Evolutionary conservation across 2,113 vertebrate genomes (phyloP).

Genomic region (Pavo muticus): DNA sequence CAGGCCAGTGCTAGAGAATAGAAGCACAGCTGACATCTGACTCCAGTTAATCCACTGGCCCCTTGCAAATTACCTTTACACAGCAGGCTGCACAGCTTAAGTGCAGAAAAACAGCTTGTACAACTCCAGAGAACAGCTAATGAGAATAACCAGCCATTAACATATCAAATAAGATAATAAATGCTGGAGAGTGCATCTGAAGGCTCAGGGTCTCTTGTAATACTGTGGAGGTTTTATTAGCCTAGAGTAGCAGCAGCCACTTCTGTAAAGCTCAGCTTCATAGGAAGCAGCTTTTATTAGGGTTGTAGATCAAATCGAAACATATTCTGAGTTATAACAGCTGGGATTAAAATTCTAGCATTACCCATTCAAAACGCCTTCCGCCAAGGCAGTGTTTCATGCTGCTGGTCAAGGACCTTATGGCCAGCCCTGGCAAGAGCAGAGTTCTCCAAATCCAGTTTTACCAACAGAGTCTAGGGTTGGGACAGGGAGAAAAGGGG

Average conservation of each 20-base stretch:
- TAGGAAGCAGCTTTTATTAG: background rate
- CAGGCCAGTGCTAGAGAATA: background rate
- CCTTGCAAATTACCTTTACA: background rate
- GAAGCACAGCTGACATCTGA: slow-evolving; percentile 11
- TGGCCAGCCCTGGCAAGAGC: background rate
- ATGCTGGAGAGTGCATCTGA: background rate
- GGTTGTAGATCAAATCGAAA: background rate
- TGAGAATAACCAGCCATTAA: slow-evolving; percentile 41
- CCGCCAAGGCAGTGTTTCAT: background rate
- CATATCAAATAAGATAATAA: slow-evolving; percentile 29
- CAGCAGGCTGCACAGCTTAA: slow-evolving; percentile 19
- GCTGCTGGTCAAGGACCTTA: background rate
- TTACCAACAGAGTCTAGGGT: background rate
- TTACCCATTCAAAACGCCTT: background rate
- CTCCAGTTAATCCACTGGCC: background rate
- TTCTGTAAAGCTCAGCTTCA: background rate
- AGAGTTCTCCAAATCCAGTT: background rate
- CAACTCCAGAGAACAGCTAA: background rate
- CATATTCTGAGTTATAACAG: background rate
- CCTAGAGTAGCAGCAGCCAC: background rate
- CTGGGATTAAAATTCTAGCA: background rate
- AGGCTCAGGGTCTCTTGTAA: background rate
- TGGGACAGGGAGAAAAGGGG: background rate
- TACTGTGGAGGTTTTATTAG: background rate
- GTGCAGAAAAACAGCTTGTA: slow-evolving; percentile 14